These are phyloP conservation scores for Piaya cayana DNA, from an alignment of 2,113 vertebrate genomes.

Conservation along the genomic window DNA sequence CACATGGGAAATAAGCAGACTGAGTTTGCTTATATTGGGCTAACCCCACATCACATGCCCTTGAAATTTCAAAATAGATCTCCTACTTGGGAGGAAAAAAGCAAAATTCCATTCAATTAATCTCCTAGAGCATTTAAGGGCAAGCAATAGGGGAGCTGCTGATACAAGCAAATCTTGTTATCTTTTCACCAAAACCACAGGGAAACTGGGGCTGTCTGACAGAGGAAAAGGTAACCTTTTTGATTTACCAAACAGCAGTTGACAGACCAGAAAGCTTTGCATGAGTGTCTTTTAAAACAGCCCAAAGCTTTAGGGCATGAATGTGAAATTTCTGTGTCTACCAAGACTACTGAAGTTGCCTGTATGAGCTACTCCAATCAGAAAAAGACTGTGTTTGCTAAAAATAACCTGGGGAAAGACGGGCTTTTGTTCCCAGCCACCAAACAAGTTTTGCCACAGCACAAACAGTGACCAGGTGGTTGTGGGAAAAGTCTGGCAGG, in stretches of 20 bases:
- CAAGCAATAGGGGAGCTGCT: constrained; percentile 1
- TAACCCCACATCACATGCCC: not conserved
- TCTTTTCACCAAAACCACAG: constrained; percentile 17
- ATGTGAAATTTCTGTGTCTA: not conserved
- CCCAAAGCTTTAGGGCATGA: constrained; percentile 17
- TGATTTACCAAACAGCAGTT: not conserved
- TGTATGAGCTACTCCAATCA: not conserved
- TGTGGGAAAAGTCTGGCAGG: constrained; percentile 17
- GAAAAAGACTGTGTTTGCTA: not conserved
- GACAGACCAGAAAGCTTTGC: constrained; percentile 50
- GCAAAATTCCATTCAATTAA: not conserved
- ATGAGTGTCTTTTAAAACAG: not conserved
- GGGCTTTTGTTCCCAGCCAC: not conserved
- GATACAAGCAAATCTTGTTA: constrained; percentile 40
- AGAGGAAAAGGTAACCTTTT: not conserved
- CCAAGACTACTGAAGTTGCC: not conserved
- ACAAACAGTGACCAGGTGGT: fast-evolving
- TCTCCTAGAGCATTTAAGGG: not conserved
- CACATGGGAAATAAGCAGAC: not conserved
- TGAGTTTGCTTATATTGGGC: not conserved
- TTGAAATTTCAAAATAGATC: not conserved
- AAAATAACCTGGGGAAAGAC: not conserved
- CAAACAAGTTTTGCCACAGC: not conserved
- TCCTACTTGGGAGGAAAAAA: not conserved
- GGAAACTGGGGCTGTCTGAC: not conserved